These are phyloP conservation scores for Ceratina calcarata DNA, from an alignment of 1,140 invertebrate genomes.

Conservation along the genomic window DNA sequence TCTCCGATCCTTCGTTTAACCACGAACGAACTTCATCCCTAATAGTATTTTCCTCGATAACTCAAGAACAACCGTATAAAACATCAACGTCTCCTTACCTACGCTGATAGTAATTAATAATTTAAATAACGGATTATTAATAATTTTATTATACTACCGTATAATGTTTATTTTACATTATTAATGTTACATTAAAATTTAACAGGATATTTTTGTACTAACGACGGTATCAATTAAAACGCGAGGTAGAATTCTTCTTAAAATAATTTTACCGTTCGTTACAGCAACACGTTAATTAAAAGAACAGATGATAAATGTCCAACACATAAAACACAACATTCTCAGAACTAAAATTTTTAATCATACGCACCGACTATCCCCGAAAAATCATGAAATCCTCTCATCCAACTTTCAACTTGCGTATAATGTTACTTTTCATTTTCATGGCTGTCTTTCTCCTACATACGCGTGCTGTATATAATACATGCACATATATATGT, in stretches of 20 bases:
- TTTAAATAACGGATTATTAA: too few relatives aligned
- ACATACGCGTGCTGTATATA: background rate
- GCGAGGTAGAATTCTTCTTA: background rate
- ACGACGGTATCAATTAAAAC: too few relatives aligned
- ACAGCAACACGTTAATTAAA: constrained; percentile 19
- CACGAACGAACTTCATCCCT: background rate
- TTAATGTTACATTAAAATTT: too few relatives aligned
- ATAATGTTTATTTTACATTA: too few relatives aligned
- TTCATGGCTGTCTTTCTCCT: background rate
- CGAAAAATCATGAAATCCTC: constrained; percentile 37
- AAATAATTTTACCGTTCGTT: constrained; percentile 24
- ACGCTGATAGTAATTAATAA: too few relatives aligned
- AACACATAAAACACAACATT: constrained; percentile 18
- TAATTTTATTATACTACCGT: too few relatives aligned
- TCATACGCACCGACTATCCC: background rate
- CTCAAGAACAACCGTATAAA: background rate
- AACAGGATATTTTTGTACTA: too few relatives aligned
- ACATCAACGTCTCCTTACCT: too few relatives aligned
- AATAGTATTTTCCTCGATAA: background rate
- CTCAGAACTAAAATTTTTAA: constrained; percentile 24
- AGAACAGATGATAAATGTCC: constrained; percentile 24
- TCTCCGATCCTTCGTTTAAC: constrained; percentile 25
- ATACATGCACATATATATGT: background rate
- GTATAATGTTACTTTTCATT: background rate
- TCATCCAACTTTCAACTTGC: constrained; percentile 41